Base-by-base conservation (phyloP, 1,140 invertebrate genomes). In the Orchestia grillus region DNA sequence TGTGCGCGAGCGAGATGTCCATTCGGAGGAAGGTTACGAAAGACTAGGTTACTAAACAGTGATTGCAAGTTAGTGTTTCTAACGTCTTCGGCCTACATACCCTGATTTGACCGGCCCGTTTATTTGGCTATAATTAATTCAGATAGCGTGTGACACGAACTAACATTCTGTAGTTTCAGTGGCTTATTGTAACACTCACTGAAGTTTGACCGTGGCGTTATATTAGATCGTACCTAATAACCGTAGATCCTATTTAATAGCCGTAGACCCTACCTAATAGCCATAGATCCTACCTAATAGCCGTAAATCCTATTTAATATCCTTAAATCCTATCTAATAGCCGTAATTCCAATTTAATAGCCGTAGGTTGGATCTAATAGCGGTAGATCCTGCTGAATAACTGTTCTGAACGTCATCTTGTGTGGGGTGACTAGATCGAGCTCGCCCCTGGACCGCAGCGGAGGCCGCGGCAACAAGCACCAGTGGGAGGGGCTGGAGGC, bases 401-500 rank as follows among this genome's bases (percentile, higher is more conserved):
- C 28, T 36, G 28, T 36, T 77, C 62, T 77, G 28, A 77, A 77
- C 36, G 62, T 19, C 62, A 77, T 23, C 62, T 36, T 36, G 15
- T 19, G 47, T 87, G 87, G 87, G 88, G n/a, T 42, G n/a, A 42
- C 15, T 96, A 96, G 96, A 45, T 96, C 97, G 0, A 98, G 98
- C n/a, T 98, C 98, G 0, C 98, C 98, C 0, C 98, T 97, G 0
- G 98, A 98, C 42, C 96, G 97, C 96, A 97, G 97, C 28, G 96
- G 97, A 98, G 96, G 92, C 19, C 92, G 92, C 43, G 92, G 92
- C 92, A 44, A 40, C 92, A 94, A 97, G 97, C 96, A 98, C 98
- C 97, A 98, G 62, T 77, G 11, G 96, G 97, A 98, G 96, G 98
- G 98, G 47, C 97, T 98, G 77, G 99, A 99, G 97, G 98, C 98